Evolutionary conservation across 2,888 invertebrate species (phyloP).

Genomic region (Cecidostiba fungosa): DNA sequence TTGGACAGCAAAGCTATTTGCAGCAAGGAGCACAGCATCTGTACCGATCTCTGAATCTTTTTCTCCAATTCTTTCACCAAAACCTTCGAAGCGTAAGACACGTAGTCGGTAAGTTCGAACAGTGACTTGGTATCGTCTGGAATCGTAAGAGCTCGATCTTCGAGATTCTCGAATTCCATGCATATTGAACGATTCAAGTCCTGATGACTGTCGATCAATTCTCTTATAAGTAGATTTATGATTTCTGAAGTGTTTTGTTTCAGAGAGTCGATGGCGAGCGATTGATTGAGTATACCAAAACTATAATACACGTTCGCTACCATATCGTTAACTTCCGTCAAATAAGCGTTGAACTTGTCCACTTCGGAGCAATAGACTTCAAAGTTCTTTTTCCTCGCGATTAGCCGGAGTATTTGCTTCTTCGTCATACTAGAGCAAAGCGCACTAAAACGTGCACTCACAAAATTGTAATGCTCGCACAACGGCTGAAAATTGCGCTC

Average conservation of each 20-base stretch:
- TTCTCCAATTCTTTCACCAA: conserved; percentile 80
- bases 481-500: conserved; percentile 68
- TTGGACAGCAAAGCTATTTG: conserved; percentile 80
- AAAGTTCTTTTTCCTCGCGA: conserved; percentile 66
- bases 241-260: conserved; percentile 68
- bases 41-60: conserved; percentile 78
- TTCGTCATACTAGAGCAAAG: conserved; percentile 67
- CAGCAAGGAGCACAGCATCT: conserved; percentile 77
- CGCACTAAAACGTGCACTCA: conserved; percentile 70
- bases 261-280: conserved; percentile 69
- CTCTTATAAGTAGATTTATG: conserved; percentile 68
- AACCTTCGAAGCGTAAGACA: conserved; percentile 80
- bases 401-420: conserved; percentile 62
- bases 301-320: conserved; percentile 71
- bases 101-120: conserved; percentile 82
- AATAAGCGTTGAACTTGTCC: conserved; percentile 70
- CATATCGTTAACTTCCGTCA: conserved; percentile 69
- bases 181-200: conserved; percentile 76
- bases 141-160: conserved; percentile 79
- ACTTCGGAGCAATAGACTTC: conserved; percentile 70
- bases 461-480: conserved; percentile 65
- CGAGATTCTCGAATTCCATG: conserved; percentile 80
- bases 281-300: conserved; percentile 72
- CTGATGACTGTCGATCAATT: conserved; percentile 70
- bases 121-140: conserved; percentile 82